Evolutionary conservation across 2,888 invertebrate genomes (phyloP), one percentile per base, ranked within the genome.

Genomic region (Deilephila elpenor): DNA sequence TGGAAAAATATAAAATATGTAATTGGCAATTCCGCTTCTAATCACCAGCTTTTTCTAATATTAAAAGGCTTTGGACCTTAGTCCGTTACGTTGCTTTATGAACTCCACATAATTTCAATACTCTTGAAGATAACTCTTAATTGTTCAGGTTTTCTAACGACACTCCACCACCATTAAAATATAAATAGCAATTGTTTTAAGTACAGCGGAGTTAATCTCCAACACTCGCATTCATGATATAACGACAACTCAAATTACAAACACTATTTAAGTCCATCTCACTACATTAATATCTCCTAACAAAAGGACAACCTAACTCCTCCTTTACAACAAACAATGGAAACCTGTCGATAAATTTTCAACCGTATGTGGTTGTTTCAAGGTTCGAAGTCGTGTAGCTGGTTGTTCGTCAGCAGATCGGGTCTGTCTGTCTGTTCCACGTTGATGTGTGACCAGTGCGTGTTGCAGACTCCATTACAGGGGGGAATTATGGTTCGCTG

Each of bases 401-500:
- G 76, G 75, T 78, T 82, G 79, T 62, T 62, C 19, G n/a, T 29
- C 59, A 8, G 44, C 74, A 78, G 79, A 76, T 78, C 76, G 77
- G 74, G 88, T 87, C 86, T 77, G 87, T 88, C 86, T 80, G 88
- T 85, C 90, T 84, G 85, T 91, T 84, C 78, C 80, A 74, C 76
- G 83, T 87, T 93, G 92, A 93, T 93, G 90, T 92, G 92, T 91
- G 82, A 87, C 85, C 79, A 82, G 87, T 89, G 91, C 92, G 91
- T 91, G 92, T 88, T 87, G 89, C 88, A 79, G 89, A 91, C 90
- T 92, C 91, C 91, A 93, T 93, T 93, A 92, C 84, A 77, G 82
- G 74, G 75, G 82, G 81, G 88, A 92, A 90, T 90, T 93, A 93
- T 92, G 88, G 88, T 82, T 78, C 78, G 79, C 87, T 88, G 90